Evolutionary conservation across 2,113 vertebrate species (phyloP).

Genomic region (Osmerus eperlanus): DNA sequence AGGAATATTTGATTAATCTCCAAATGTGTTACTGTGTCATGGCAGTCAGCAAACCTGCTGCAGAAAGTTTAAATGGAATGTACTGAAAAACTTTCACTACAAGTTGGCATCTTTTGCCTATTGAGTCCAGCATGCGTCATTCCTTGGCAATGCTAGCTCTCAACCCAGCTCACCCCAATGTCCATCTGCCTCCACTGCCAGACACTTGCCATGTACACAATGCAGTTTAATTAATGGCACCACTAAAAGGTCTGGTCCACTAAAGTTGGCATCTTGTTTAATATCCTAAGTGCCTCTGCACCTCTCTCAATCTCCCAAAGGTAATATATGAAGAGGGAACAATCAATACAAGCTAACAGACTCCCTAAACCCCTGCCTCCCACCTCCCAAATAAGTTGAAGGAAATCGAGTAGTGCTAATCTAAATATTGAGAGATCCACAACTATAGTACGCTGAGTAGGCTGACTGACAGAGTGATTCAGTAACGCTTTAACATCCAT

Average conservation of each 20-base stretch:
- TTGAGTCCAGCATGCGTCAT: slow-evolving; percentile 21
- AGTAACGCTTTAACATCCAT: too few species aligned
- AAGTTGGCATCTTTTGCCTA: slow-evolving; percentile 3
- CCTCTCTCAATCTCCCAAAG: slow-evolving; percentile 31
- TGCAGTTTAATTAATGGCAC: slow-evolving; percentile 29
- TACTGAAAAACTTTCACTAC: neutral
- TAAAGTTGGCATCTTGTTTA: slow-evolving; percentile 39
- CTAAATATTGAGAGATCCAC: neutral
- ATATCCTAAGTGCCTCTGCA: slow-evolving; percentile 30
- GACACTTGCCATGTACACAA: slow-evolving; percentile 28
- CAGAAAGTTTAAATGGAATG: too few species aligned
- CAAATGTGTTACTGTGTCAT: too few species aligned
- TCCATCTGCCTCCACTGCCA: slow-evolving; percentile 25
- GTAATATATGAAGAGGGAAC: slow-evolving; percentile 19
- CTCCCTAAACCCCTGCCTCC: neutral
- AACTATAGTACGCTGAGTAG: neutral
- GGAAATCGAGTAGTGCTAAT: neutral
- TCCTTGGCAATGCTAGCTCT: slow-evolving; percentile 9
- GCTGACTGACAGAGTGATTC: too few species aligned
- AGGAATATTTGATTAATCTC: too few species aligned
- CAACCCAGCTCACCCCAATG: slow-evolving; percentile 19
- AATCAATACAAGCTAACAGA: slow-evolving; percentile 23
- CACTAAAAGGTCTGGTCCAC: slow-evolving; percentile 31
- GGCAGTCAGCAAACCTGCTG: too few species aligned
- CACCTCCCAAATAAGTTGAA: slow-evolving; percentile 14